Conservation (phyloP, 2,113 vertebrate genomes). For the Peromyscus maniculatus region DNA sequence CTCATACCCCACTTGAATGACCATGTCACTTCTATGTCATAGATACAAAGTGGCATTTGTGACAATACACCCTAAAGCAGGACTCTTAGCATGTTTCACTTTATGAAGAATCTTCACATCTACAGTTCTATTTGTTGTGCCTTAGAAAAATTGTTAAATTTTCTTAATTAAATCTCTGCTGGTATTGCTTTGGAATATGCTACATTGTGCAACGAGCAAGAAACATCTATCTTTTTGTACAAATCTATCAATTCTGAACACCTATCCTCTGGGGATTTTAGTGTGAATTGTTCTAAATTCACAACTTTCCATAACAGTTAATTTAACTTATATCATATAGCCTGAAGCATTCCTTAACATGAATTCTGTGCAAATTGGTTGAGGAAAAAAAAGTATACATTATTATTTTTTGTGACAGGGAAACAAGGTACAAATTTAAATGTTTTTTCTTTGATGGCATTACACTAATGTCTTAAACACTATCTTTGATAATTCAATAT, state of each 20-base stretch:
- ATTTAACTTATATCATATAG: neutral
- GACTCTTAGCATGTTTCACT: neutral
- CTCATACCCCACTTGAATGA: neutral
- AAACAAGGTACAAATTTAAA: neutral
- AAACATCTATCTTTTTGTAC: neutral
- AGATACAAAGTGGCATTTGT: neutral
- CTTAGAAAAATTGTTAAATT: neutral
- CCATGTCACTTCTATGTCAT: neutral
- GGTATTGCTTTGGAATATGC: neutral
- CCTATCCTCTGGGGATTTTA: neutral
- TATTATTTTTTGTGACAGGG: neutral
- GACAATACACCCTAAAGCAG: neutral
- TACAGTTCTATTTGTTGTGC: neutral
- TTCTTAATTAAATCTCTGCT: conserved; percentile 5
- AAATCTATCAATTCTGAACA: neutral
- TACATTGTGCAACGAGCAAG: neutral
- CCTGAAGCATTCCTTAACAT: neutral
- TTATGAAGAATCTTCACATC: neutral
- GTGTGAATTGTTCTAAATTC: conserved; percentile 21
- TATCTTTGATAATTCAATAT: neutral
- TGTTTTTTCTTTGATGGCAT: neutral
- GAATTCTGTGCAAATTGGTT: neutral
- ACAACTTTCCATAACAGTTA: neutral
- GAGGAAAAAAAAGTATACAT: neutral
- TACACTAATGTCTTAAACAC: neutral